Conservation (phyloP, 2,113 vertebrate species). For the zebrafish (Danio rerio) region GRCz12tu NC_133177.1:22770001-22770500, state of each 20-base stretch:
- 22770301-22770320: neutral
- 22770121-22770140: neutral
- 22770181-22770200: neutral
- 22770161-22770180: neutral
- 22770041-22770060: neutral
- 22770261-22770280: neutral
- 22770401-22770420: neutral
- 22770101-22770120: neutral
- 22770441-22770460: conserved; percentile 15
- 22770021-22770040: too few relatives aligned
- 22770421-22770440: neutral
- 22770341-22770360: neutral
- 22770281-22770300: neutral
- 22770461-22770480: conserved; percentile 17
- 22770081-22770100: neutral
- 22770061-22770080: neutral
- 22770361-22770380: neutral
- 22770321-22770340: neutral
- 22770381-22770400: neutral
- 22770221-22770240: conserved; percentile 5
- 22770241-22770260: conserved; percentile 7
- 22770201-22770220: neutral
- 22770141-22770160: neutral
- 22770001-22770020: too few relatives aligned
- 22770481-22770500: conserved; percentile 15